Base-by-base conservation (phyloP, 2,888 invertebrate species). In the Ischnura elegans region DNA sequence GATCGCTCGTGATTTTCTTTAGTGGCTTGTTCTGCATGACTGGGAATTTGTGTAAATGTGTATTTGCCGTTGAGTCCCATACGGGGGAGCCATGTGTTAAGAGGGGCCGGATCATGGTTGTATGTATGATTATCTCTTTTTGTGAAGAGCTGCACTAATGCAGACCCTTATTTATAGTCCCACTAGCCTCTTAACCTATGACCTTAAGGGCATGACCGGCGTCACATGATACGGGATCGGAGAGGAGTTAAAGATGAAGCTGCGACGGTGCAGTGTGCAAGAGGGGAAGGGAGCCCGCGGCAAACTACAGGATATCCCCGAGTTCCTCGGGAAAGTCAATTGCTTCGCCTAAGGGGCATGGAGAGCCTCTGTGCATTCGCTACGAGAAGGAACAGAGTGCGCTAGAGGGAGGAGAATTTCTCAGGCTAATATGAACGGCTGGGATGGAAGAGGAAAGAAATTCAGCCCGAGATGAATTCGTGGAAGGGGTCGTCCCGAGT, bases 251-350 rank as follows among this genome's bases (percentile, higher is more conserved):
- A 55, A 55, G 51, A 76, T n/a, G n/a, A 36, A 55, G 16, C 36
- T 55, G n/a, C 55, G 42, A 29, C 13, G n/a, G n/a, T 21, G 47
- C 10, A 51, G 2, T 47, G 42, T 21, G 51, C 5, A n/a, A n/a
- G 42, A 87, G 42, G 25, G 51, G 51, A 47, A 46, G 36, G 19
- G 45, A 6, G 36, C 29, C n/a, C 2, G 42, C 21, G 19, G 36
- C 87, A 42, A n/a, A 13, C 36, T 55, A 51, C 87, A 36, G 51
- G 87, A 46, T 87, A 42, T 51, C 42, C 87, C 51, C 36, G 36
- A 87, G 87, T 76, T 76, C 76, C 76, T 36, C 5, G 76, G 47
- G 36, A 55, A 42, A 87, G 87, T 87, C 87, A 87, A 87, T 87
- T 87, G 87, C 51, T 55, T 87, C 36, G 55, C 87, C 87, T 55